These are phyloP conservation scores for Oreochromis niloticus DNA, from an alignment of 2,113 vertebrate species.

Conservation along the genomic window DNA sequence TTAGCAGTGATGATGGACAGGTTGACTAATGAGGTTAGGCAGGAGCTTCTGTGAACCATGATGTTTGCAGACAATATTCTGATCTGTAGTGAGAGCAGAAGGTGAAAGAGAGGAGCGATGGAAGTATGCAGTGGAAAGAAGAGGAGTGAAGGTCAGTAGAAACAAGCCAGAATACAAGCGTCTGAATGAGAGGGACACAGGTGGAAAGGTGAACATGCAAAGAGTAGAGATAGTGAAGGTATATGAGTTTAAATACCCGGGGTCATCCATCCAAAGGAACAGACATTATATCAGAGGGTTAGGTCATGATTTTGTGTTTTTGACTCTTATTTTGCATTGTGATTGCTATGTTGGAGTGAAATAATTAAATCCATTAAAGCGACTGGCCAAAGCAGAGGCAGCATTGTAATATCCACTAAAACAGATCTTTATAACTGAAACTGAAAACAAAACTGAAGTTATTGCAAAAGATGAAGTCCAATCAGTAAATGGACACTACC, in stretches of 20 bases:
- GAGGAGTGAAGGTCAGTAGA: neutral
- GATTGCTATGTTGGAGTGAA: neutral
- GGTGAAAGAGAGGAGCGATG: neutral
- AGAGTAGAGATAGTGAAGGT: neutral
- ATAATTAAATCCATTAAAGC: neutral
- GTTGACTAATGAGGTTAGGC: neutral
- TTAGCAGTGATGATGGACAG: neutral
- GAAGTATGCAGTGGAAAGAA: neutral
- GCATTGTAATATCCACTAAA: neutral
- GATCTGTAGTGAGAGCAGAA: neutral
- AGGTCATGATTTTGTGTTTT: neutral
- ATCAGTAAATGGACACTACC: neutral
- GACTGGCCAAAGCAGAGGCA: neutral
- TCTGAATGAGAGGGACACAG: neutral
- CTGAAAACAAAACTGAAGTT: neutral
- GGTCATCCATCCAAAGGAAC: neutral
- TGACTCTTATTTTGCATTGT: neutral
- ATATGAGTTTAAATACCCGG: neutral
- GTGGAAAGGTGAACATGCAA: neutral
- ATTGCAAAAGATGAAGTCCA: neutral
- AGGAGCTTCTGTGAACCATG: neutral
- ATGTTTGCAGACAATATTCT: neutral
- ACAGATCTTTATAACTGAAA: neutral
- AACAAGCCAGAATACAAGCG: neutral
- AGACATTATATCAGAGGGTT: neutral